Evolutionary conservation across 2,113 vertebrate species (phyloP), one percentile per base, ranked within the genome.

Genomic region (Erpornis zantholeuca): DNA sequence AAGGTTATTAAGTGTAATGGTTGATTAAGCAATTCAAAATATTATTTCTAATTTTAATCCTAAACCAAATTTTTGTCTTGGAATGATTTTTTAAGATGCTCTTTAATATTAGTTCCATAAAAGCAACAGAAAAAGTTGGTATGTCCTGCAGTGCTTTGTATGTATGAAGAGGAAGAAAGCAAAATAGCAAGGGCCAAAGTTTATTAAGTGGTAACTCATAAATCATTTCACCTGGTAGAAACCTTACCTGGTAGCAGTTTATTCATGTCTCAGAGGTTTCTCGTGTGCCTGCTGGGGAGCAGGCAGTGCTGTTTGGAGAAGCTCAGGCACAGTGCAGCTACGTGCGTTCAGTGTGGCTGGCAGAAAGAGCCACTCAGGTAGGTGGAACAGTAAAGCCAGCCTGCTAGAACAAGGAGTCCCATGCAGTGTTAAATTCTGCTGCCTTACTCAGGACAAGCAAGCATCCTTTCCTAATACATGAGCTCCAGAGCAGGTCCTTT

Each of bases 391-490:
- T 2, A 38, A 61, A 81, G n/a, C 15, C 64, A 89, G 19, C 8
- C 33, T 3, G 1, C 15, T 54, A 28, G 22, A 70, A 7, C 28
- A 45, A 63, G 28, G 29, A 22, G 11, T 60, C 21, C 52, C 27
- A 7, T 2, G 11, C 10, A 33, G 33, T 75, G 38, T 4, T 54
- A 40, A 38, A 19, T 75, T 71, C 78, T 81, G 31, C 33, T 38
- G 0, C 50, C 36, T 61, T 9, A 4, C 57, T 80, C 31, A 22
- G 68, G 25, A 40, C 35, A 54, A 81, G 15, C 33, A 59, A 29
- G 5, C 28, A 33, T 42, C 38, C 20, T 53, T 68, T 52, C 15
- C 6, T 24, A 35, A 22, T 3, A 10, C 0, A 0, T 2, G n/a
- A 66, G 25, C 29, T 83, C 71, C 52, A 66, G 9, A n/a, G 18